Evolutionary conservation across 2,888 invertebrate species (phyloP), one percentile per base, ranked within the genome.

Genomic region (Leucoptera coffeella): DNA sequence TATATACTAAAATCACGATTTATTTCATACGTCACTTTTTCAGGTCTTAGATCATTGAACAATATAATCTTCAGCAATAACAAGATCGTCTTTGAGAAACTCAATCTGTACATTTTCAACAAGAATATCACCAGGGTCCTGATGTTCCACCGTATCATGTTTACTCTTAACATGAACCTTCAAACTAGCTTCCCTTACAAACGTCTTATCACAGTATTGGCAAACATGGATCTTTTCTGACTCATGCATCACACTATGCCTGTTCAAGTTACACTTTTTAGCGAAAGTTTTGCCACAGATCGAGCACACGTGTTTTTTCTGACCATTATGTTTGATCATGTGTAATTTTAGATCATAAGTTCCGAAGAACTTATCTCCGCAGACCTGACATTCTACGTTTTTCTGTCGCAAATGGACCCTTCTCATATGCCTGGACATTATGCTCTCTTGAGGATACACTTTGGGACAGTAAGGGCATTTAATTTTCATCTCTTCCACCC

Each of bases 211-310:
- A 37, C 78, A 78, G 27, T 74, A 43, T 2, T 53, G 47, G 35
- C 78, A 79, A 1, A 47, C 38, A 28, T 57, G 71, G 5, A 58
- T 60, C 33, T 67, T 75, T 11, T 71, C 62, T n/a, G n/a, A n/a
- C n/a, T n/a, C n/a, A 40, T 81, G 81, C n/a, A 75, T 55, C 2
- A 71, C 53, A 1, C 62, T 47, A 38, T 82, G 81, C 0, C 72
- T 61, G 22, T 73, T 76, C 31, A 81, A 42, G 34, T 78, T 76
- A 31, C 76, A 75, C 34, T 75, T 73, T 22, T 77, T 77, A 0
- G 75, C 61, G 36, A 78, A 74, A 37, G 74, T 75, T 37, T 74
- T 75, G 0, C 75, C 74, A 34, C 80, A 80, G 1, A 74, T 54
- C 1, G 74, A 58, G 34, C 80, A 79, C 1, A 77, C 55, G 30